A percentile compares a stretch with the other conserved stretches of the same genome.
These are phyloP conservation scores for Leptura quadrifasciata DNA, from an alignment of 2,888 invertebrate species.

Conservation along the genomic window DNA sequence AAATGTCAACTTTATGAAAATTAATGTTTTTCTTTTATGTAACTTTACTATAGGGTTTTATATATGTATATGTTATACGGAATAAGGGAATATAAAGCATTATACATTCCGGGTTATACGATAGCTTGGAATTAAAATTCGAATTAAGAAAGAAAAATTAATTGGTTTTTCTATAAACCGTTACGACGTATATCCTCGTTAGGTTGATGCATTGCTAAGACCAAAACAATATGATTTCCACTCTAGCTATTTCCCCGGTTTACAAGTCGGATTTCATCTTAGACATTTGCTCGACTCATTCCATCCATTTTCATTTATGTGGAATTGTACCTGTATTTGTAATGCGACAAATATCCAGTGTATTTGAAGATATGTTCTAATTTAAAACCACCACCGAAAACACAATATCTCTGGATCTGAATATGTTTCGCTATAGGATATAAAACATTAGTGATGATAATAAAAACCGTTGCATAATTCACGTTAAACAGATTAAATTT, in stretches of 20 bases:
- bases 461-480: background rate
- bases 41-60: too few relatives aligned
- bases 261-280: constrained; percentile 1
- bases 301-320: constrained; percentile 7
- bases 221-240: constrained; percentile 7
- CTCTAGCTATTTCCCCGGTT: background rate
- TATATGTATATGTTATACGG: too few relatives aligned
- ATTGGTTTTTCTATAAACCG: background rate
- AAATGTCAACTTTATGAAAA: too few relatives aligned
- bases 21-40: too few relatives aligned
- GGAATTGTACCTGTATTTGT: background rate
- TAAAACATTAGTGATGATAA: background rate
- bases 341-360: background rate
- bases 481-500: too few relatives aligned
- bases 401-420: background rate
- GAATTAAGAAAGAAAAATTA: background rate
- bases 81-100: too few relatives aligned
- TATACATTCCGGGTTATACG: too few relatives aligned
- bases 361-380: background rate
- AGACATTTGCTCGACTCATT: constrained; percentile 3
- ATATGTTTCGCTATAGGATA: background rate
- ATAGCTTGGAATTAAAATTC: too few relatives aligned
- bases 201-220: background rate
- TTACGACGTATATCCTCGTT: constrained; percentile 7
- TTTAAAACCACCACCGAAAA: background rate